Evolutionary conservation across 2,113 vertebrate genomes (phyloP).

Genomic region (Ophthalmolycus amberensis): DNA sequence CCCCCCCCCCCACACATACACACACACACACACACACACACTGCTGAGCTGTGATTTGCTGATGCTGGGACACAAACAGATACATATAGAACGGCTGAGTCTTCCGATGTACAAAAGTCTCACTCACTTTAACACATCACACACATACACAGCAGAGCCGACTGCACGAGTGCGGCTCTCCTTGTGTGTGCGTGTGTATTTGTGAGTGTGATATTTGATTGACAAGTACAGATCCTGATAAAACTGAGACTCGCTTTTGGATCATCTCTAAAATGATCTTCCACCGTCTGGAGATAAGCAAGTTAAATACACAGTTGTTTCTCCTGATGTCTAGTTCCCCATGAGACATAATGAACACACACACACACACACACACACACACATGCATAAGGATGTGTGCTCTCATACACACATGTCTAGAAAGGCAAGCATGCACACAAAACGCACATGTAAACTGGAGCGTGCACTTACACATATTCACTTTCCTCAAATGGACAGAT

Average conservation of each 20-base stretch:
- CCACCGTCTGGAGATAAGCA: conserved; percentile 83
- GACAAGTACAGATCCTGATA: conserved; percentile 69
- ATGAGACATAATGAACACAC: conserved; percentile 60
- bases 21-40: conserved; percentile 25
- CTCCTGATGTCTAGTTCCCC: conserved; percentile 79
- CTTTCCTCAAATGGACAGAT: conserved; percentile 81
- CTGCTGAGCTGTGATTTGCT: too few relatives aligned
- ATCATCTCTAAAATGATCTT: conserved; percentile 74
- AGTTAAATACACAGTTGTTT: conserved; percentile 85
- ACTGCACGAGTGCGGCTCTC: background rate
- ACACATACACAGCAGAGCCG: conserved; percentile 6
- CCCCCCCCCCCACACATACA: conserved; percentile 23
- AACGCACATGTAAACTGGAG: conserved; percentile 7
- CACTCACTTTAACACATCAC: conserved; percentile 63
- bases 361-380: conserved; percentile 28
- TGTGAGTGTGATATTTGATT: conserved; percentile 57
- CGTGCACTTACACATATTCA: conserved; percentile 60
- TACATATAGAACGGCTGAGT: conserved; percentile 54
- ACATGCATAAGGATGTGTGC: conserved; percentile 11
- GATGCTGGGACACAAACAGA: conserved; percentile 43
- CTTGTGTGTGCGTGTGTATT: conserved; percentile 18
- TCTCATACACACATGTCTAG: conserved; percentile 16
- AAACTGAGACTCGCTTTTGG: conserved; percentile 66
- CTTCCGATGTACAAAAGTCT: conserved; percentile 40
- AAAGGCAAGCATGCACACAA: background rate